Percentiles rank a stretch among this genome's conserved stretches.
Conservation (phyloP, 2,797 vertebrate species). For the Distichodus sexfasciatus region DNA sequence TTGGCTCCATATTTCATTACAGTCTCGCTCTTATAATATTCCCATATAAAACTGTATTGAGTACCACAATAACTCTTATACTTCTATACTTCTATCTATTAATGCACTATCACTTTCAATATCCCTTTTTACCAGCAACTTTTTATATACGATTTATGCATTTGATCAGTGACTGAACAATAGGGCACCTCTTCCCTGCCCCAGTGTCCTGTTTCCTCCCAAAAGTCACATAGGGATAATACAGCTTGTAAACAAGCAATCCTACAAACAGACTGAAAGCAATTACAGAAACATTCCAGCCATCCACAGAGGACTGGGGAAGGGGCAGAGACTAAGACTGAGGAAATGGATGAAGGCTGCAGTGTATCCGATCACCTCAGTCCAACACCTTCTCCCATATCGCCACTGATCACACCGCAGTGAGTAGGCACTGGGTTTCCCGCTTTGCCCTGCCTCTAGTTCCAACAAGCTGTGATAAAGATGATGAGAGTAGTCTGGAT, state of each 20-base stretch:
- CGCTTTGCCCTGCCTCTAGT: slow-evolving; percentile 10
- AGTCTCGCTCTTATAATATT: slow-evolving; percentile 1
- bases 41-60: background rate
- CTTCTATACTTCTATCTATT: background rate
- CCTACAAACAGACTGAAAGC: slow-evolving; percentile 59
- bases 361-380: slow-evolving; percentile 58
- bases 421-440: slow-evolving; percentile 32
- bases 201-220: background rate
- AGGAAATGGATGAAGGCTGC: slow-evolving; percentile 45
- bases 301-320: slow-evolving; percentile 43
- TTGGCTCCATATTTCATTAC: slow-evolving; percentile 31
- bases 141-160: too few species aligned
- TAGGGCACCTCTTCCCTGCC: background rate
- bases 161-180: background rate
- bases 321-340: slow-evolving; percentile 35
- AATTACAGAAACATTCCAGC: slow-evolving; percentile 68
- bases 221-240: background rate
- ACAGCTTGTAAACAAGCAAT: slow-evolving; percentile 14
- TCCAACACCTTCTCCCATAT: background rate
- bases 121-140: slow-evolving; percentile 12
- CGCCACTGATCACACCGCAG: background rate
- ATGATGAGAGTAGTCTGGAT: slow-evolving; percentile 9
- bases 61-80: background rate
- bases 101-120: background rate
- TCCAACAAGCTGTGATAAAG: slow-evolving; percentile 33